phyloP scores from a whole-genome alignment of 2,888 invertebrate genomes.

The Tenthredo mesomela region DNA sequence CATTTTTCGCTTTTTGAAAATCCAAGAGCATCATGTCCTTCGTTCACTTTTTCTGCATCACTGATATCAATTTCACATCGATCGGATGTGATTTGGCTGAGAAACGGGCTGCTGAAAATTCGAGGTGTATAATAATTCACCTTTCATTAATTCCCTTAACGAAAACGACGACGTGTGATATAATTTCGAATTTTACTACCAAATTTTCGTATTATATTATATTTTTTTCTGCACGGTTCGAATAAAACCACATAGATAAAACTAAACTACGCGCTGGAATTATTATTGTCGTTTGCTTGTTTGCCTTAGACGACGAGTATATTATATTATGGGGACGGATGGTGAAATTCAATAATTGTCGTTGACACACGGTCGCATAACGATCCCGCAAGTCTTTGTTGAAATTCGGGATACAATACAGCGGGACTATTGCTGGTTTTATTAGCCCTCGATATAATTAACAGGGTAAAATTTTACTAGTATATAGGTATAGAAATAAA shows the following conservation, averaged over 20 bases:
- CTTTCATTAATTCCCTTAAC: too few relatives aligned
- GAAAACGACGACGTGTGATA: too few relatives aligned
- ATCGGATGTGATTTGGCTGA: too few relatives aligned
- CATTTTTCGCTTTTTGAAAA: too few relatives aligned
- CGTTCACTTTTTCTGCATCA: too few relatives aligned
- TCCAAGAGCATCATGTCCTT: too few relatives aligned
- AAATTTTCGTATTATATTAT: background rate
- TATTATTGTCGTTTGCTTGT: background rate
- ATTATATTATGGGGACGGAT: background rate
- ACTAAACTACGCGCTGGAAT: background rate
- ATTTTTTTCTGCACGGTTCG: background rate
- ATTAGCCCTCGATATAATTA: background rate
- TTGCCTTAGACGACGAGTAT: background rate
- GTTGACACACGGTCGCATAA: background rate
- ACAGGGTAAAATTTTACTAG: background rate
- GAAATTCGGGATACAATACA: background rate
- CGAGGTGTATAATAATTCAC: too few relatives aligned
- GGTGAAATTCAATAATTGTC: slow-evolving; percentile 2
- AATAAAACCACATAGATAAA: background rate
- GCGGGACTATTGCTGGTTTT: background rate
- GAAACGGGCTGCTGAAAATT: too few relatives aligned
- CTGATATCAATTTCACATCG: too few relatives aligned
- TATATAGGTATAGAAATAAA: background rate
- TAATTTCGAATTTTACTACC: background rate
- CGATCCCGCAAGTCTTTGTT: background rate